phyloP scores from a whole-genome alignment of 2,888 invertebrate genomes.

The Epinotia ramella region DNA sequence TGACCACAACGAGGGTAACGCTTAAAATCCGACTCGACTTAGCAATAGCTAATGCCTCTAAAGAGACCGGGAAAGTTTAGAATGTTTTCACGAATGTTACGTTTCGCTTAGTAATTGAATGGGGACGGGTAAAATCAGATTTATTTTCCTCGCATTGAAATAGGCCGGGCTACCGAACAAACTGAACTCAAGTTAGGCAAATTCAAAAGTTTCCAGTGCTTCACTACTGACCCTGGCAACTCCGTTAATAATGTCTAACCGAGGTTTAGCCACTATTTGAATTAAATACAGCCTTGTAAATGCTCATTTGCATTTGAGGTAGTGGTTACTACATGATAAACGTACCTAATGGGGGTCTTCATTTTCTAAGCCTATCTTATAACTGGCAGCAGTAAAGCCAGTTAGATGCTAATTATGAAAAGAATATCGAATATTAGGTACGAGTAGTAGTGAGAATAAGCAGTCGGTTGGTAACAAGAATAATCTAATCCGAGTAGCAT shows the following conservation, averaged over 20 bases:
- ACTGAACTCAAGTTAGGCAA: slow-evolving; percentile 21
- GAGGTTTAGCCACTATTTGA: slow-evolving; percentile 16
- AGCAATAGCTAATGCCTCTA: slow-evolving; percentile 39
- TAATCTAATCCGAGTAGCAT: slow-evolving; percentile 42
- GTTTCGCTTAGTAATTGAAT: slow-evolving; percentile 56
- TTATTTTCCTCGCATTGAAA: slow-evolving; percentile 51
- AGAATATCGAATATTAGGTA: slow-evolving; percentile 16
- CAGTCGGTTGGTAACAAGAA: slow-evolving; percentile 28
- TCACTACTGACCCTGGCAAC: slow-evolving; percentile 27
- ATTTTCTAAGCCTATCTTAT: slow-evolving; percentile 13
- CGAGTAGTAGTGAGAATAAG: background rate
- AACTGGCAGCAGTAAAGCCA: background rate
- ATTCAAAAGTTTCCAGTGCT: slow-evolving; percentile 29
- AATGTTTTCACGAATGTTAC: slow-evolving; percentile 44
- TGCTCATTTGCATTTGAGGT: slow-evolving; percentile 16
- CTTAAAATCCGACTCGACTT: slow-evolving; percentile 24
- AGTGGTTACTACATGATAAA: background rate
- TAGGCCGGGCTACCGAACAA: slow-evolving; percentile 17
- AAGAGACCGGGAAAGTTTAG: slow-evolving; percentile 46
- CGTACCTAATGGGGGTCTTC: slow-evolving; percentile 3
- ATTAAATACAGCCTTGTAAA: slow-evolving; percentile 30
- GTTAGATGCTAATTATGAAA: background rate
- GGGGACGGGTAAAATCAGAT: slow-evolving; percentile 59
- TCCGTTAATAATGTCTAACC: slow-evolving; percentile 1
- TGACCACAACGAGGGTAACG: slow-evolving; percentile 33